Evolutionary conservation across 2,888 invertebrate species (phyloP).

Genomic region (Balanococcus diminutus): DNA sequence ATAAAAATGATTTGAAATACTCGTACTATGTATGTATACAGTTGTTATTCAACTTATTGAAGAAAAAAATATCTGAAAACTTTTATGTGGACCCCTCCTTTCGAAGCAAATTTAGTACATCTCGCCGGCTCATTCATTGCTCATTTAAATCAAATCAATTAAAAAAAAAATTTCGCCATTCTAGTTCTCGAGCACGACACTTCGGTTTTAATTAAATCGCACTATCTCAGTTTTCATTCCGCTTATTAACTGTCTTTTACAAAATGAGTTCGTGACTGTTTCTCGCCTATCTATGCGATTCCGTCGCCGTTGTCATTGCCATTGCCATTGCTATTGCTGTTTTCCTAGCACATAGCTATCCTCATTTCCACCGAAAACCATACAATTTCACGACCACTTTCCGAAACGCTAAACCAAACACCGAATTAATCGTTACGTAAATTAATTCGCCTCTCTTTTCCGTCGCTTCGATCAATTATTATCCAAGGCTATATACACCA

Average conservation of each 20-base stretch:
- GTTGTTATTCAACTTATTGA: no score
- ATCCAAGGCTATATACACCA: not conserved
- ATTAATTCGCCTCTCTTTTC: not conserved
- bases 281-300: not conserved
- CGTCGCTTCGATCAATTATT: not conserved
- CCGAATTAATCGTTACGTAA: conserved; percentile 16
- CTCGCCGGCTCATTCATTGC: no score
- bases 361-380: conserved; percentile 8
- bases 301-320: not conserved
- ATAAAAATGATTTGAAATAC: no score
- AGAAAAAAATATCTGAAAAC: no score
- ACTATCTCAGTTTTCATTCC: conserved; percentile 5
- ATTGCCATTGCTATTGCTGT: not conserved
- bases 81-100: no score
- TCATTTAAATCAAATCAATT: not conserved
- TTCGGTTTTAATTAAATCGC: conserved; percentile 34
- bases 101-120: no score
- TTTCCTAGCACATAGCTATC: not conserved
- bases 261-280: conserved; percentile 9
- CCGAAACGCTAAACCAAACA: conserved; percentile 10
- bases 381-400: not conserved
- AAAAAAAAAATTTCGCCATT: not conserved
- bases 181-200: not conserved
- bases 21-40: no score
- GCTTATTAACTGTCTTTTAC: conserved; percentile 13